A percentile compares a stretch with the other conserved stretches of the same genome.
These are phyloP conservation scores for Vicugna pacos DNA, from an alignment of 2,113 vertebrate species.

Conservation along the genomic window DNA sequence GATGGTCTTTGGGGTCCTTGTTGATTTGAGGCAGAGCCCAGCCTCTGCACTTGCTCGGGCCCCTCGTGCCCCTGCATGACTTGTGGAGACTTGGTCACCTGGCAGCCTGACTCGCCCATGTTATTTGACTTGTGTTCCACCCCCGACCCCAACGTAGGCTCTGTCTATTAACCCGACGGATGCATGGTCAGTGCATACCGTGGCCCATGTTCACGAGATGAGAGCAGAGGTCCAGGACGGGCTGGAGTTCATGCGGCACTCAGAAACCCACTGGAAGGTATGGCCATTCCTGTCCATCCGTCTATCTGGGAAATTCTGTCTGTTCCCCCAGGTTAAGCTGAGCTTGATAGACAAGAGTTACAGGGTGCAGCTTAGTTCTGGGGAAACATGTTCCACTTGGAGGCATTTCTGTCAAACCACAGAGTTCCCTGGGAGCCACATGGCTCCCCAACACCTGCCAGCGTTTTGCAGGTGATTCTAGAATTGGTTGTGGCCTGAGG, in stretches of 20 bases:
- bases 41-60: rapidly evolving
- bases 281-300: rapidly evolving
- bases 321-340: rapidly evolving
- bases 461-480: not conserved
- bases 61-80: rapidly evolving
- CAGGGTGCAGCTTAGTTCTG: rapidly evolving
- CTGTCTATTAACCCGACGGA: constrained; percentile 90
- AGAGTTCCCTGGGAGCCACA: not conserved
- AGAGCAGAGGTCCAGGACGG: constrained; percentile 92
- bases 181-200: constrained; percentile 93
- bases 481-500: not conserved
- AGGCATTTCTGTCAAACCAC: not conserved
- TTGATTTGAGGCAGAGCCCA: not conserved
- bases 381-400: not conserved
- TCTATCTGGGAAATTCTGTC: rapidly evolving
- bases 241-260: constrained; percentile 92
- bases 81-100: rapidly evolving
- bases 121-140: rapidly evolving
- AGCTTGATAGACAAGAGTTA: no score
- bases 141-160: constrained; percentile 82
- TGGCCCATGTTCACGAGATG: constrained; percentile 97
- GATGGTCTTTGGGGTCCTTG: not conserved
- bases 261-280: constrained; percentile 95
- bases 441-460: not conserved
- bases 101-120: rapidly evolving